These are phyloP conservation scores for Sinella curviseta DNA, from an alignment of 1,140 invertebrate genomes.

Conservation along the genomic window DNA sequence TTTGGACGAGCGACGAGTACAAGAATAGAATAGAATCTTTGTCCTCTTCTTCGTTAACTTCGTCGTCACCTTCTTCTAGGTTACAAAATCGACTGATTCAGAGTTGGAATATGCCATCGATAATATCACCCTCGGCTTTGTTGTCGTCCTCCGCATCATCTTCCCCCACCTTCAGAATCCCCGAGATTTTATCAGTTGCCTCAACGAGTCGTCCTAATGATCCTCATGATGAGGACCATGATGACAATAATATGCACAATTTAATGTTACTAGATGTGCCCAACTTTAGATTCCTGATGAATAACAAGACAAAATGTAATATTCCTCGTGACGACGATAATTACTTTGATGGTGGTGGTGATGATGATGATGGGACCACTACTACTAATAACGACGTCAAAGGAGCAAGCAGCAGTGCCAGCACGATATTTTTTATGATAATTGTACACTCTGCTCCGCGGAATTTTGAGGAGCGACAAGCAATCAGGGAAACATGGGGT, in stretches of 20 bases:
- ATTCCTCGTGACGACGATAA: constrained; percentile 24
- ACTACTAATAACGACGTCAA: not conserved
- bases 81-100: not conserved
- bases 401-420: not conserved
- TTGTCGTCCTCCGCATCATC: not conserved
- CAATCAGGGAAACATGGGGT: constrained; percentile 52
- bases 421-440: constrained; percentile 46
- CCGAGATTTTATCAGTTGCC: not conserved
- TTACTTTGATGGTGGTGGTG: not conserved
- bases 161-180: not conserved
- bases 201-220: not conserved
- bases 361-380: not conserved
- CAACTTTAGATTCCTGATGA: constrained; percentile 12
- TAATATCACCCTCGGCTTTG: not conserved
- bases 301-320: constrained; percentile 15
- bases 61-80: not conserved
- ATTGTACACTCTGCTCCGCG: constrained; percentile 54
- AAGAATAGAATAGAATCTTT: not conserved
- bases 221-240: not conserved
- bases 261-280: not conserved
- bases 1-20: not conserved
- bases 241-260: not conserved
- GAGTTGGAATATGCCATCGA: constrained; percentile 1
- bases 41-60: not conserved
- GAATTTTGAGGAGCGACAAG: constrained; percentile 54